Base-by-base conservation (phyloP, 2,113 vertebrate species). In the Mobula birostris region DNA sequence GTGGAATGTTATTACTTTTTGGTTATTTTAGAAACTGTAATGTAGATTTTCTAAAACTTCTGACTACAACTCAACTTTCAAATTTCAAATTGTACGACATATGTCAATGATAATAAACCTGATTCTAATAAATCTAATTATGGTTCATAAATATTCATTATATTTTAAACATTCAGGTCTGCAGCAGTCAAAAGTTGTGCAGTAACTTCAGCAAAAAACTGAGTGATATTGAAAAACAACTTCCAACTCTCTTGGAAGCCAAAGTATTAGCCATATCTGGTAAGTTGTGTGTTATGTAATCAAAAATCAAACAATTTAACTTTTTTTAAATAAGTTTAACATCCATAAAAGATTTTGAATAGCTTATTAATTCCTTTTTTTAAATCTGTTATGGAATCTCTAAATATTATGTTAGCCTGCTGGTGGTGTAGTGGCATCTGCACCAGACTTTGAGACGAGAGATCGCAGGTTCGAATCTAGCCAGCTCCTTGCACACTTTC, bases 231-330 rank as follows among this genome's bases (percentile, higher is more conserved):
- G 98, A 99, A 95, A 97, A 96, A 29, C 98, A 97, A 29, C 97
- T 98, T 79, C 96, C 97, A 94, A 95, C 96, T 0, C 96, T 99
- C 94, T 97, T 98, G 11, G 98, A 99, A 96, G 98, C 97, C 95
- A 98, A 98, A 96, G 96, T 97, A 95, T 96, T 98, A 0, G 97
- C 98, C 94, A 94, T 97, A 95, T 98, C 98, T 96, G 97, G 97
- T 98, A 97, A 95, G 94, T 74, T 93, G 91, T 74, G 5, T 19
- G 7, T 76, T 48, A 48, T 27, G 11, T 74, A 93, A 74, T 56
- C 36, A 74, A 74, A 48, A 72, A 2, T 70, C 21, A 87, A 19
- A 36, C 36, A 80, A 80, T 79, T 32, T 1, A 27, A 27, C 11
- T 21, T 61, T 87, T 79, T 87, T 19, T 58, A 36, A 36, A 9